phyloP scores from a whole-genome alignment of 1,140 invertebrate species.

The Nilaparvata lugens region DNA sequence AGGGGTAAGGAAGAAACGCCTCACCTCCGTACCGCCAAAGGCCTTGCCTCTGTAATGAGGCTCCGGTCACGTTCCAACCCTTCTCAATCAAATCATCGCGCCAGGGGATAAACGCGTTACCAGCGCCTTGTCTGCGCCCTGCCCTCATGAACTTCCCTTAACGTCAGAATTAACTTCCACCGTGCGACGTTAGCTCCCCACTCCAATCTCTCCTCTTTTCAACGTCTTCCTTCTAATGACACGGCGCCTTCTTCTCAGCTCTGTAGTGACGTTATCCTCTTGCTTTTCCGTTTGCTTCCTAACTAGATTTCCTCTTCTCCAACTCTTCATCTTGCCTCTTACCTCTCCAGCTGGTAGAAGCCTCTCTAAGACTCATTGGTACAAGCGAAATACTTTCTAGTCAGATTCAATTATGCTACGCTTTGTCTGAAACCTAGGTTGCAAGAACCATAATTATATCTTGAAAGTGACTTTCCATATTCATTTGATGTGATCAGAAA shows the following conservation, averaged over 20 bases:
- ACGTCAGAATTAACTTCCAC: conserved; percentile 1
- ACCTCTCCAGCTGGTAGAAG: no score
- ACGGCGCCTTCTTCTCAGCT: background rate
- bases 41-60: conserved; percentile 1
- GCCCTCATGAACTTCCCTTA: background rate
- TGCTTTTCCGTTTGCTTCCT: background rate
- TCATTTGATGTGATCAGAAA: no score
- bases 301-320: background rate
- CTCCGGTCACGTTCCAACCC: conserved; percentile 14
- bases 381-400: no score
- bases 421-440: no score
- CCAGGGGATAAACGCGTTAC: conserved; percentile 11
- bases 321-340: background rate
- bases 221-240: no score
- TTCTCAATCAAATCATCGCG: conserved; percentile 17
- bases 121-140: background rate
- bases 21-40: background rate
- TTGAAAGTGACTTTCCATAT: no score
- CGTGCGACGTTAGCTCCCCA: background rate
- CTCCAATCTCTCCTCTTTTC: background rate
- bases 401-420: no score
- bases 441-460: no score
- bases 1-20: background rate
- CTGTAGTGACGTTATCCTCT: background rate
- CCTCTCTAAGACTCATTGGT: no score